Evolutionary conservation across 1,140 invertebrate genomes (phyloP).

Genomic region (Adelges cooleyi): DNA sequence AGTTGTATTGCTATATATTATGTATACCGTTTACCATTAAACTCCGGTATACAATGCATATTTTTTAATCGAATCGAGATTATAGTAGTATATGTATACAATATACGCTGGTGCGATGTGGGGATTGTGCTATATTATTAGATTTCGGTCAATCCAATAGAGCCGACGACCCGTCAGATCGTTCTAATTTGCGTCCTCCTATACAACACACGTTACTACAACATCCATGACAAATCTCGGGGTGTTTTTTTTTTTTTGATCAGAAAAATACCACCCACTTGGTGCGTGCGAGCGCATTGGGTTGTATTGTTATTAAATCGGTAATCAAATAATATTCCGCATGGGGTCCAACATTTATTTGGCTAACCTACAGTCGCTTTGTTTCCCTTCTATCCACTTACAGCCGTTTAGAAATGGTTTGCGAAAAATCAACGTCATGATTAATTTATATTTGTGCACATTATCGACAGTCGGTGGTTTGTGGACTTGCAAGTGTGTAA

Average conservation of each 20-base stretch:
- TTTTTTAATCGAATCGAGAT: slow-evolving; percentile 3
- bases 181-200: slow-evolving; percentile 21
- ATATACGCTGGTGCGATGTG: background rate
- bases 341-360: background rate
- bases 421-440: slow-evolving; percentile 5
- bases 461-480: no score
- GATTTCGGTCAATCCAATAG: slow-evolving; percentile 4
- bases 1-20: no score
- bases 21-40: no score
- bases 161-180: background rate
- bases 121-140: no score
- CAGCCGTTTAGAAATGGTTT: background rate
- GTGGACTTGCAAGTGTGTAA: no score
- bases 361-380: background rate
- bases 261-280: slow-evolving; percentile 26
- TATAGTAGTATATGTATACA: background rate
- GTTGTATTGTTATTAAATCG: slow-evolving; percentile 2
- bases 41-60: no score
- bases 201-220: background rate
- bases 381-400: background rate
- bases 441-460: no score
- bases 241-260: slow-evolving; percentile 18
- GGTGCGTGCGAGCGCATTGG: background rate
- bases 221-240: slow-evolving; percentile 16
- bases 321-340: slow-evolving; percentile 21